Percentiles rank a stretch among this genome's conserved stretches.
phyloP scores from a whole-genome alignment of 2,888 invertebrate genomes.

The Lasioglossum calceatum region DNA sequence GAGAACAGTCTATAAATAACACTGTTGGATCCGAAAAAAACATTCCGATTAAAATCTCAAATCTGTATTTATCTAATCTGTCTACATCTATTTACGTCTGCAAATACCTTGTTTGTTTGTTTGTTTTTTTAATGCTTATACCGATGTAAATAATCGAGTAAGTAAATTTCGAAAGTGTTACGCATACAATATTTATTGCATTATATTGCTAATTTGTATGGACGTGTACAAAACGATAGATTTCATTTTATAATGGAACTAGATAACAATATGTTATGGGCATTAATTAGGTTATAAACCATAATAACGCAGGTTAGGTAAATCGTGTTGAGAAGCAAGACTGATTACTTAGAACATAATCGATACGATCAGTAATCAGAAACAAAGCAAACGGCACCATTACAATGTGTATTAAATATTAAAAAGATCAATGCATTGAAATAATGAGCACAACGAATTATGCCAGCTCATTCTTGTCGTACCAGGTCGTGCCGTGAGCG shows the following conservation, averaged over 20 bases:
- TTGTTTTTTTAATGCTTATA: conserved; percentile 49
- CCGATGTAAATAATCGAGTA: conserved; percentile 9
- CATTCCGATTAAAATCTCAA: not conserved
- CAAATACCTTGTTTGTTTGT: conserved; percentile 50
- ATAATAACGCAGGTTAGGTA: conserved; percentile 69
- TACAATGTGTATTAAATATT: conserved; percentile 26
- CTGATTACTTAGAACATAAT: conserved; percentile 15
- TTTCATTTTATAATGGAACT: conserved; percentile 47
- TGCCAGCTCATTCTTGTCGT: conserved; percentile 80
- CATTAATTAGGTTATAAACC: conserved; percentile 73
- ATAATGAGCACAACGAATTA: conserved; percentile 71
- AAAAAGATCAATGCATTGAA: conserved; percentile 42
- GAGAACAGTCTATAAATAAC: not conserved
- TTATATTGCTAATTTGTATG: conserved; percentile 26
- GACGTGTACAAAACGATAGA: conserved; percentile 32
- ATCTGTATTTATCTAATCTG: conserved; percentile 7
- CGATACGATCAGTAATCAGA: conserved; percentile 24
- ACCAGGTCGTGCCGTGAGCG: conserved; percentile 74
- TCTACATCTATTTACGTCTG: conserved; percentile 18
- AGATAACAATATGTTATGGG: conserved; percentile 78
- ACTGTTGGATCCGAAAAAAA: not conserved
- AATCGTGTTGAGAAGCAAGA: conserved; percentile 29
- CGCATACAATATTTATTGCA: conserved; percentile 32
- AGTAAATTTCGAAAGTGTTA: conserved; percentile 25
- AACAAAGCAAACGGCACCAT: conserved; percentile 47